Base-by-base conservation (phyloP, 2,888 invertebrate species). In the Drosophila kuntzei region DNA sequence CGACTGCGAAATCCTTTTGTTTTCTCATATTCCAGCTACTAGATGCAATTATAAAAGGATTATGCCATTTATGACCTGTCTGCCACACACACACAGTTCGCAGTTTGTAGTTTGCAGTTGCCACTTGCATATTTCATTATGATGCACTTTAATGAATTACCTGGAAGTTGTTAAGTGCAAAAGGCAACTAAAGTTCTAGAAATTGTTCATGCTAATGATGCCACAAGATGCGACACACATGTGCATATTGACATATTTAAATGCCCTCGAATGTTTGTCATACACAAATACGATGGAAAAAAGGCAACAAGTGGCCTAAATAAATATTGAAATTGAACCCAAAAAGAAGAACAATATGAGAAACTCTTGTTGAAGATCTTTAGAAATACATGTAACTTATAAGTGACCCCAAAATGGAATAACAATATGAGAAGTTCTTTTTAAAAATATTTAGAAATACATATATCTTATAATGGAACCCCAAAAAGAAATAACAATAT, bases 11-110 rank as follows among this genome's bases (percentile, higher is more conserved):
- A 83, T 76, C 80, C 79, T 70, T 80, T 85, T 85, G 84, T 85
- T 86, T 69, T 78, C 55, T 69, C 63, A 66, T 32, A 66, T 88
- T 86, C 77, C 66, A 18, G 87, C 84, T 80, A 80, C 87, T 83
- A 62, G 75, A 62, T 73, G 87, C 79, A 84, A 87, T 89, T 89
- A 89, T 89, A 85, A 85, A 85, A 84, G 85, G 81, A 89, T 85
- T 88, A 72, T 78, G 73, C 57, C 80, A 81, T 76, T 61, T 63
- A 62, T 67, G 77, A 67, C 71, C 66, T 37, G 55, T 29, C 55
- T 50, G 39, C 27, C 27, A 27, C 6, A 8, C 41, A 22, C 39
- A 16, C 32, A 16, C 61, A n/a, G n/a, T n/a, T n/a, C n/a, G n/a
- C n/a, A n/a, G n/a, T n/a, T n/a, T n/a, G n/a, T n/a, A n/a, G 22